phyloP scores from a whole-genome alignment of 2,797 vertebrate species.

The Characodon lateralis region DNA sequence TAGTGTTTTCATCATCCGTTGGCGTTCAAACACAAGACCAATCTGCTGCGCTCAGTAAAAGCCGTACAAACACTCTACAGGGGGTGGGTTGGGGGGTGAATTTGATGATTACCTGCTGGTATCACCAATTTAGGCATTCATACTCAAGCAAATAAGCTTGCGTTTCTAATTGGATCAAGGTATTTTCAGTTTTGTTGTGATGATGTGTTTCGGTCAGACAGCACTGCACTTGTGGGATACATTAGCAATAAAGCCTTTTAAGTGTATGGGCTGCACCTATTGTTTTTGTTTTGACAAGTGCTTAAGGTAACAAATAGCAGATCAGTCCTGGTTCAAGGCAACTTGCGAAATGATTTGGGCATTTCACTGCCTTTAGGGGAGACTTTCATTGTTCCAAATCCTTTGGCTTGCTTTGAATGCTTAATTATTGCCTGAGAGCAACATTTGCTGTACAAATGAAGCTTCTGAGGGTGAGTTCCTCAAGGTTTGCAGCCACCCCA shows the following conservation, averaged over 20 bases:
- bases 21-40: constrained; percentile 65
- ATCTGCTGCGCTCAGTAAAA: constrained; percentile 63
- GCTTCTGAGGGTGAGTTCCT: constrained; percentile 31
- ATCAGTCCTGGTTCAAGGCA: constrained; percentile 75
- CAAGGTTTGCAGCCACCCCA: constrained; percentile 17
- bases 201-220: constrained; percentile 55
- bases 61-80: constrained; percentile 57
- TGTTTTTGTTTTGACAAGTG: constrained; percentile 68
- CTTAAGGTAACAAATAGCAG: constrained; percentile 74
- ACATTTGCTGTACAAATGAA: constrained; percentile 38
- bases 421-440: constrained; percentile 12
- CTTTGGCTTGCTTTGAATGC: constrained; percentile 23
- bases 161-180: constrained; percentile 74
- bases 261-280: constrained; percentile 61
- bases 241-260: constrained; percentile 68
- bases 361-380: constrained; percentile 61
- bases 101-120: constrained; percentile 72
- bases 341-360: constrained; percentile 51
- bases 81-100: constrained; percentile 27
- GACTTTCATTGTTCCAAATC: constrained; percentile 71
- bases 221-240: constrained; percentile 58
- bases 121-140: constrained; percentile 67
- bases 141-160: constrained; percentile 61
- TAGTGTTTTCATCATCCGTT: constrained; percentile 62
- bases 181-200: constrained; percentile 57